Conservation (phyloP, 2,113 vertebrate genomes). For the Martes martes region DNA sequence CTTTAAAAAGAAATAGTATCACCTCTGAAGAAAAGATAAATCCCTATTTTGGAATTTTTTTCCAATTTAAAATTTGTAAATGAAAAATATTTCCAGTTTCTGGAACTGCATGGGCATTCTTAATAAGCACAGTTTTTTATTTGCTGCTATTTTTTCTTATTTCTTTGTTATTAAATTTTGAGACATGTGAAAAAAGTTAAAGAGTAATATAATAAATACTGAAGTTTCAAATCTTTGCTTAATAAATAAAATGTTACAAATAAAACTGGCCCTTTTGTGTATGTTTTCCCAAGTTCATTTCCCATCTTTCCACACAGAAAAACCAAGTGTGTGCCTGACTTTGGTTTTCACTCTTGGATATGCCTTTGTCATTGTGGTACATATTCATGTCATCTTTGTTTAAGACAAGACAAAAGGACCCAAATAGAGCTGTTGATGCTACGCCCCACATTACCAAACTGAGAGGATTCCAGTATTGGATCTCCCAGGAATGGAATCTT, state of each 20-base stretch:
- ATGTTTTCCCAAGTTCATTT: neutral
- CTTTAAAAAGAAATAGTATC: neutral
- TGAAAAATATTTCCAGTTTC: constrained; percentile 10
- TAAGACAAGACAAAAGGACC: neutral
- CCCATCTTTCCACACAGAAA: neutral
- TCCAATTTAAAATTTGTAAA: neutral
- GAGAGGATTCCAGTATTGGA: neutral
- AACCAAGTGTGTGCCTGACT: neutral
- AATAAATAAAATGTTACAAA: neutral
- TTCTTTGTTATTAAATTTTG: neutral
- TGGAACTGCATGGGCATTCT: neutral
- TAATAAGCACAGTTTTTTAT: neutral
- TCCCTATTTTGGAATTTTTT: neutral
- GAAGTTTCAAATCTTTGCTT: neutral
- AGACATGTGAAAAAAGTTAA: neutral
- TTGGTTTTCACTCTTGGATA: neutral
- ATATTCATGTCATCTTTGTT: neutral
- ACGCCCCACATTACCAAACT: neutral
- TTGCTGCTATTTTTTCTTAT: neutral
- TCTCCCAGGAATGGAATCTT: neutral
- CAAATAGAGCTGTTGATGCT: neutral
- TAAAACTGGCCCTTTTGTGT: neutral
- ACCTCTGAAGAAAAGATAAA: neutral
- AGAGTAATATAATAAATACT: neutral
- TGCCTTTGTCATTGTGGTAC: neutral